A percentile compares a stretch with the other conserved stretches of the same genome.
Evolutionary conservation across 1,140 invertebrate genomes (phyloP).

Genomic region (Apis laboriosa): DNA sequence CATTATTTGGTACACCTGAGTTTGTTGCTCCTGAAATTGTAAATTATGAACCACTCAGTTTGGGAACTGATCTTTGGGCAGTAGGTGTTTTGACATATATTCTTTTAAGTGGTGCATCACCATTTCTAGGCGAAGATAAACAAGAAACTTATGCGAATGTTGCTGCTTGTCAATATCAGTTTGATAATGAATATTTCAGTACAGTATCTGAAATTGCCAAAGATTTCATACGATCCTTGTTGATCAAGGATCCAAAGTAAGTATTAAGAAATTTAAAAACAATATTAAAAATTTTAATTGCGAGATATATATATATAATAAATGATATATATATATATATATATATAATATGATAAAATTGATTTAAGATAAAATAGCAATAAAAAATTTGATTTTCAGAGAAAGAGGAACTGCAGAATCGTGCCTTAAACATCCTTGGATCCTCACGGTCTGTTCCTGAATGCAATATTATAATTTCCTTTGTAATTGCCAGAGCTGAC

Average conservation of each 20-base stretch:
- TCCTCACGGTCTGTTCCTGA: conserved; percentile 81
- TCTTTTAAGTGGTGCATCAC: conserved; percentile 85
- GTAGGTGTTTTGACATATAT: conserved; percentile 87
- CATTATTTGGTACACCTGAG: conserved; percentile 84
- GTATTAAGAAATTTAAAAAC: conserved; percentile 37
- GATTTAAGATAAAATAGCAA: no score
- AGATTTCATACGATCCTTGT: conserved; percentile 83
- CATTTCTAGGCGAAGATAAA: conserved; percentile 86
- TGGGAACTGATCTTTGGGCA: conserved; percentile 87
- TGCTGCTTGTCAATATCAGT: conserved; percentile 85
- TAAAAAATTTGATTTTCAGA: conserved; percentile 69
- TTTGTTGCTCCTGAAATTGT: conserved; percentile 86
- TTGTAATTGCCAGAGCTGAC: conserved; percentile 34
- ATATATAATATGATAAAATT: no score
- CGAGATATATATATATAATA: neutral
- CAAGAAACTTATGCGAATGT: conserved; percentile 86
- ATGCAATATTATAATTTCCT: conserved; percentile 57
- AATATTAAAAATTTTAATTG: neutral
- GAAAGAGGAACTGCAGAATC: conserved; percentile 84
- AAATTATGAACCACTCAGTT: conserved; percentile 86
- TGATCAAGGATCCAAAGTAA: conserved; percentile 84
- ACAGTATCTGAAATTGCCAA: conserved; percentile 83
- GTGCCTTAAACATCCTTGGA: conserved; percentile 86
- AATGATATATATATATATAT: no score
- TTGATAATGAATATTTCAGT: conserved; percentile 85